phyloP scores from a whole-genome alignment of 2,113 vertebrate species.

The Oreamnos americanus region DNA sequence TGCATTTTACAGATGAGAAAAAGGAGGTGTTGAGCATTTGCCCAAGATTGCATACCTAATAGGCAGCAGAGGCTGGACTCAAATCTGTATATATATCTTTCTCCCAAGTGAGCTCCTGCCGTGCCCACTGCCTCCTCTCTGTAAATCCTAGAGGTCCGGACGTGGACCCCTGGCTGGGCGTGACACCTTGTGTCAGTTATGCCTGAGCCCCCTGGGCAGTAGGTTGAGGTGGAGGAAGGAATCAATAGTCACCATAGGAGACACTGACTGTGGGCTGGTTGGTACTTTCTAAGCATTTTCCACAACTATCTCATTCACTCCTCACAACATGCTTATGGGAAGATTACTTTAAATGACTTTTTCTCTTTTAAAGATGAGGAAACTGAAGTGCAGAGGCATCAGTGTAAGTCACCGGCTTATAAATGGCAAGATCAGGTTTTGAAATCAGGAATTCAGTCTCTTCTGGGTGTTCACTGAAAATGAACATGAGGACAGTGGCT shows the following conservation, averaged over 20 bases:
- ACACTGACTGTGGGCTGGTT: not conserved
- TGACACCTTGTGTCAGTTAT: not conserved
- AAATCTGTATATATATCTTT: not conserved
- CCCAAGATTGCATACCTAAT: not conserved
- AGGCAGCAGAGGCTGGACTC: not conserved
- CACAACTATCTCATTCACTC: not conserved
- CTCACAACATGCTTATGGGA: not conserved
- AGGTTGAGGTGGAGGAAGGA: not conserved
- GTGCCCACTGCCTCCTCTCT: not conserved
- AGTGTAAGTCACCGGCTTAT: not conserved
- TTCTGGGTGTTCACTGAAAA: not conserved
- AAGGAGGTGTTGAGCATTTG: not conserved
- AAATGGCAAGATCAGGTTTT: not conserved
- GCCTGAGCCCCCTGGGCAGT: not conserved
- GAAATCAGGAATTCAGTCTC: not conserved
- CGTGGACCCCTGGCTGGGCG: too few species aligned
- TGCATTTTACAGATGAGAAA: conserved; percentile 31
- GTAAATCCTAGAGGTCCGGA: not conserved
- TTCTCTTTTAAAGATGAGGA: conserved; percentile 14
- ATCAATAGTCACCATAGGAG: too few species aligned
- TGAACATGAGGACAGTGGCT: not conserved
- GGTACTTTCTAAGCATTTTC: not conserved
- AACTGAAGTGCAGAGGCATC: not conserved
- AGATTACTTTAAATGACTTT: not conserved
- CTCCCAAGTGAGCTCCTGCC: not conserved